Evolutionary conservation across 1,140 invertebrate species (phyloP).

Genomic region (Polyergus mexicanus): DNA sequence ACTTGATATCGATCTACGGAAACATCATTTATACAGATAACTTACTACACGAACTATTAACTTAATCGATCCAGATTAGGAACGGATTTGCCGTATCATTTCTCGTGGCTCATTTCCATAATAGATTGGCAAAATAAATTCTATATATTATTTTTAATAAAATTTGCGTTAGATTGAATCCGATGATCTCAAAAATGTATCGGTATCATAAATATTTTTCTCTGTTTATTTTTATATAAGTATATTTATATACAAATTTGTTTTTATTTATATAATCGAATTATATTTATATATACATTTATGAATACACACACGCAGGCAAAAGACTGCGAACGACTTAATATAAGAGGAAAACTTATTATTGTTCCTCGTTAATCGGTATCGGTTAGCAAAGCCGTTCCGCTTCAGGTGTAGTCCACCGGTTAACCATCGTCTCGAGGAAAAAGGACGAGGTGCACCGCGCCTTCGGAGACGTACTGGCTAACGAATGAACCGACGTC

Average conservation of each 20-base stretch:
- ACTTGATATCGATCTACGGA: slow-evolving; percentile 52
- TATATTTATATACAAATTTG: background rate
- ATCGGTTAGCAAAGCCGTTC: slow-evolving; percentile 39
- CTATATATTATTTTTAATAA: background rate
- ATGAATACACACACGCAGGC: background rate
- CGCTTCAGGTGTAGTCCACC: slow-evolving; percentile 29
- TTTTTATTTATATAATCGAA: background rate
- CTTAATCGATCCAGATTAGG: background rate
- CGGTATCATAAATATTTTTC: background rate
- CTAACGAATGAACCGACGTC: slow-evolving; percentile 42
- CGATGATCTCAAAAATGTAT: background rate
- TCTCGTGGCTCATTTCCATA: slow-evolving; percentile 2
- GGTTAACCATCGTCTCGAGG: slow-evolving; percentile 22
- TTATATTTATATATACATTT: background rate
- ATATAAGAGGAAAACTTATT: slow-evolving; percentile 44
- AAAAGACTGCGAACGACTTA: slow-evolving; percentile 18
- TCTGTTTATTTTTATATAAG: background rate
- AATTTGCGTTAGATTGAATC: background rate
- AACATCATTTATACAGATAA: slow-evolving; percentile 54
- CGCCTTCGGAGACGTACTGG: slow-evolving; percentile 27
- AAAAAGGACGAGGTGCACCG: slow-evolving; percentile 22
- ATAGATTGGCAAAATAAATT: slow-evolving; percentile 9
- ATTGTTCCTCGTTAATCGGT: slow-evolving; percentile 49
- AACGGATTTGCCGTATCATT: background rate
- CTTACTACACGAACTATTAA: background rate